phyloP scores from a whole-genome alignment of 2,113 vertebrate species.

The Poeciliopsis occidentalis region DNA sequence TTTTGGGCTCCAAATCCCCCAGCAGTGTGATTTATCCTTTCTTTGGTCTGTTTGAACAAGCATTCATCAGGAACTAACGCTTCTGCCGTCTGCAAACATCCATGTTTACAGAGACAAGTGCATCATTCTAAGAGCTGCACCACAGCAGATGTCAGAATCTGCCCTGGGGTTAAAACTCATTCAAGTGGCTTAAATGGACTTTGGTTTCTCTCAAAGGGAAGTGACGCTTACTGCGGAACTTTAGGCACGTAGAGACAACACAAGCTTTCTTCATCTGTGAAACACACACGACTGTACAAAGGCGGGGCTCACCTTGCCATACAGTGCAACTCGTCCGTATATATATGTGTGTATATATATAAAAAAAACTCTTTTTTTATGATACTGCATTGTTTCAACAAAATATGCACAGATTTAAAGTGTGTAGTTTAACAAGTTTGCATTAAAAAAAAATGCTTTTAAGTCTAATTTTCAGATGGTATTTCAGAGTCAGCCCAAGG shows the following conservation, averaged over 20 bases:
- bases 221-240: conserved; percentile 16
- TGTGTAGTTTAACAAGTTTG: background rate
- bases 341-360: no score
- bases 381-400: background rate
- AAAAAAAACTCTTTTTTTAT: background rate
- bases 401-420: background rate
- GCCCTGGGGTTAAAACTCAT: conserved; percentile 15
- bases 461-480: background rate
- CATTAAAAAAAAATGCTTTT: background rate
- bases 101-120: conserved; percentile 92
- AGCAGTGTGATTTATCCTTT: conserved; percentile 78
- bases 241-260: conserved; percentile 78
- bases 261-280: conserved; percentile 63
- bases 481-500: background rate
- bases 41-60: conserved; percentile 84
- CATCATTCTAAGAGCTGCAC: conserved; percentile 83
- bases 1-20: conserved; percentile 75
- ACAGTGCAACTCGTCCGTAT: conserved; percentile 71
- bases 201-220: conserved; percentile 36
- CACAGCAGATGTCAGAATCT: conserved; percentile 13
- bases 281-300: conserved; percentile 37
- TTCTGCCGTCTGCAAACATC: conserved; percentile 91
- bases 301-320: conserved; percentile 80
- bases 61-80: conserved; percentile 80
- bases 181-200: conserved; percentile 41